These are phyloP conservation scores for Salmo trutta DNA, from an alignment of 2,797 vertebrate species.

Conservation along the genomic window DNA sequence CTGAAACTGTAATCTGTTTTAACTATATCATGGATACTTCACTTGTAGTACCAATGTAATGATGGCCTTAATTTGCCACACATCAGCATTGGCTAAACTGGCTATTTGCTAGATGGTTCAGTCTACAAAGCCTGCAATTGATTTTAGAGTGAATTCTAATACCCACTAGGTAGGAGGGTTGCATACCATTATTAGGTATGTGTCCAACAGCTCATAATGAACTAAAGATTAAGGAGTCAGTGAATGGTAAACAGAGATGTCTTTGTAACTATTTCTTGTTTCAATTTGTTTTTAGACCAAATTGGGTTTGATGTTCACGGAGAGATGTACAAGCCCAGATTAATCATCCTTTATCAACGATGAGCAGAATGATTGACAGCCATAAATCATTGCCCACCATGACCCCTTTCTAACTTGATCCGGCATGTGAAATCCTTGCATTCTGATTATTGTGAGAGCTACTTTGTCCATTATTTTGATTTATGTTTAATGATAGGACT, in stretches of 20 bases:
- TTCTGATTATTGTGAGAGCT: background rate
- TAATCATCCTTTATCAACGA: background rate
- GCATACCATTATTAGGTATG: background rate
- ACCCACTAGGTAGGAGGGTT: background rate
- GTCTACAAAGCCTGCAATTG: background rate
- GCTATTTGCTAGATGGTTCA: background rate
- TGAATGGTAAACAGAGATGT: background rate
- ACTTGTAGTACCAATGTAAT: too few species aligned
- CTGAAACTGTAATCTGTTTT: too few species aligned
- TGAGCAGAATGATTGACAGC: background rate
- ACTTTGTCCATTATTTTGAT: too few species aligned
- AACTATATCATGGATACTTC: too few species aligned
- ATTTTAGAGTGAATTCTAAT: background rate
- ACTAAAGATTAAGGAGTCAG: background rate
- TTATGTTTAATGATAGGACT: background rate
- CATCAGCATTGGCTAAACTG: background rate
- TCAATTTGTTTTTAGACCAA: background rate
- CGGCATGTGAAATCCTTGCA: background rate
- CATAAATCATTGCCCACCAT: too few species aligned
- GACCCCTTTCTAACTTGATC: background rate
- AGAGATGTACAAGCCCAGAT: background rate
- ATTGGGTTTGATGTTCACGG: background rate
- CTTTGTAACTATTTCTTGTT: background rate
- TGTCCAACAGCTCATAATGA: background rate
- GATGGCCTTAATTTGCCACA: background rate